Evolutionary conservation across 2,797 vertebrate species (phyloP).

Genomic region (Sardinella longiceps): DNA sequence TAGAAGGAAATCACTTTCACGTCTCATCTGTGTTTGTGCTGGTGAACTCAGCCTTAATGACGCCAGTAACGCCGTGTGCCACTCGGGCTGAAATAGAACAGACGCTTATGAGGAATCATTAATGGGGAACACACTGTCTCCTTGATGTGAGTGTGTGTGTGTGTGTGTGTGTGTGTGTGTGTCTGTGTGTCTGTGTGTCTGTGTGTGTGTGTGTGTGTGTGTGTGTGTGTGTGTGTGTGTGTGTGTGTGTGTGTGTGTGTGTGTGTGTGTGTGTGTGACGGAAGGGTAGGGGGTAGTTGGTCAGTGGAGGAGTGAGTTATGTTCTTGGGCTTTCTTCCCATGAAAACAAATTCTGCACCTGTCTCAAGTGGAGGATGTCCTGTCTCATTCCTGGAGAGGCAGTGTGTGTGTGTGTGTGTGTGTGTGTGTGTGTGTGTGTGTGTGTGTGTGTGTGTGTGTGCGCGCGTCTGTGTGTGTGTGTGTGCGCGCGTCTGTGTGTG

Average conservation of each 20-base stretch:
- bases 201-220: background rate
- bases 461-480: background rate
- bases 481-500: too few relatives aligned
- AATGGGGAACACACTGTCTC: background rate
- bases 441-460: slow-evolving; percentile 7
- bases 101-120: background rate
- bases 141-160: background rate
- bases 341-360: slow-evolving; percentile 23
- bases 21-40: background rate
- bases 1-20: background rate
- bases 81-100: background rate
- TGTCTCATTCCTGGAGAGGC: slow-evolving; percentile 7
- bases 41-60: background rate
- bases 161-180: background rate
- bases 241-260: background rate
- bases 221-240: background rate
- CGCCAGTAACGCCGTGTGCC: background rate
- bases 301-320: background rate
- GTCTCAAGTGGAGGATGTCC: slow-evolving; percentile 5
- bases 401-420: slow-evolving; percentile 11
- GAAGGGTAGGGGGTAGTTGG: background rate
- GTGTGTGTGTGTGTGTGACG: background rate
- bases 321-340: slow-evolving; percentile 12
- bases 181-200: background rate
- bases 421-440: slow-evolving; percentile 12